Base-by-base conservation (phyloP, 2,888 invertebrate genomes). In the Sinopyrophorus schimmeli region DNA sequence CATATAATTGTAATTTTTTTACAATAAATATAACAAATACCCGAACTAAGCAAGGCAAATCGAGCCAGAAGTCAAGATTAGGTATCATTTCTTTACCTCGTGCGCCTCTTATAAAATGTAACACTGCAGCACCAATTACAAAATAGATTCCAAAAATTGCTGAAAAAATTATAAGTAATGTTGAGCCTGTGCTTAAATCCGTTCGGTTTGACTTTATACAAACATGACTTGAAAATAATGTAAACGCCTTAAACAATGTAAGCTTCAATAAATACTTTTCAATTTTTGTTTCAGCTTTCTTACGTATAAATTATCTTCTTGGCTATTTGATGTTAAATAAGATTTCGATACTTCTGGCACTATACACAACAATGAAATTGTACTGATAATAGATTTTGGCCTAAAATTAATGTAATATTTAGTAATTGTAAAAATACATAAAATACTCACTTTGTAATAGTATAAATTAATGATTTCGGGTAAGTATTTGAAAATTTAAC, bases 1-100 rank as follows among this genome's bases (percentile, higher is more conserved):
- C 5, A 28, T 10, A 14, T 3, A 28, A 5, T 14, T 7, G 10
- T 15, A 11, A 37, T 15, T 34, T 1, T 46, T 17, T 14, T 30
- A 50, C 30, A 31, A 14, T 18, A 47, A 32, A 35, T 16, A 17
- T 18, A n/a, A 16, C 18, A 67, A 74, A 76, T 75, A 87, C 87
- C 74, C 76, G 80, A 18, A 87, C 81, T 59, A 87, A 77, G 55
- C 77, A 76, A 2, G 88, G 87, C 52, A 89, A 70, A 47, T 83
- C 83, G 5, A 73, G 72, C 89, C 89, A 89, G 70, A 89, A 88
- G 41, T 78, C 80, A 47, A 84, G 74, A 70, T 89, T 86, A 0
- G 89, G 89, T 59, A 89, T 77, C 61, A 87, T 77, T 74, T 89
- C 88, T 48, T 79, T 70, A 1, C 89, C 88, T 26, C 82, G 79